These are phyloP conservation scores for Eupithecia abbreviata DNA, from an alignment of 2,888 invertebrate genomes.

Conservation along the genomic window DNA sequence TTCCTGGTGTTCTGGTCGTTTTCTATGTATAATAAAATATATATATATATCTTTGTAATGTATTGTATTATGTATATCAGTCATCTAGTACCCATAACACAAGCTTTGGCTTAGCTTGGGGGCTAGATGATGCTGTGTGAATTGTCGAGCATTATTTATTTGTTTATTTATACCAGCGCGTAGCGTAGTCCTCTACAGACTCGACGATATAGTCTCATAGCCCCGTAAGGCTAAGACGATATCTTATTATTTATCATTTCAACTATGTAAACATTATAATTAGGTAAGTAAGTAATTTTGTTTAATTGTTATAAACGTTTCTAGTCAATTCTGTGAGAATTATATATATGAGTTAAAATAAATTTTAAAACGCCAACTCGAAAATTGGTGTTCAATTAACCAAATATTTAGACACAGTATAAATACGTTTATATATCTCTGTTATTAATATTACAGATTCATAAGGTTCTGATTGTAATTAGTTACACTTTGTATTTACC, in stretches of 20 bases:
- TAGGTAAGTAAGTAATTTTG: slow-evolving; percentile 15
- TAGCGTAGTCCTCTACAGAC: background rate
- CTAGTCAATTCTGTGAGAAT: slow-evolving; percentile 35
- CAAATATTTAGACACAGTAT: slow-evolving; percentile 1
- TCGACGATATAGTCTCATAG: background rate
- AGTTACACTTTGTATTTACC: slow-evolving; percentile 10
- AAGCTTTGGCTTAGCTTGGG: too few relatives aligned
- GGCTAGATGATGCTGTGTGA: too few relatives aligned
- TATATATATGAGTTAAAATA: background rate
- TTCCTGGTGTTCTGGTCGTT: too few relatives aligned
- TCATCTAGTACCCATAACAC: too few relatives aligned
- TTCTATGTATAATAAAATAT: too few relatives aligned
- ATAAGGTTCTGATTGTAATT: slow-evolving; percentile 12
- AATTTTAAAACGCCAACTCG: background rate
- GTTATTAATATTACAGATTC: background rate
- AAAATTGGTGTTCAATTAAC: background rate
- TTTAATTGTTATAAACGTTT: slow-evolving; percentile 25
- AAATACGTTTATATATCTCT: background rate
- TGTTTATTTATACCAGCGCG: too few relatives aligned
- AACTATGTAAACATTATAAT: background rate
- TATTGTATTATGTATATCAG: too few relatives aligned
- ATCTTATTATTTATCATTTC: background rate
- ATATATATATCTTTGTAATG: too few relatives aligned
- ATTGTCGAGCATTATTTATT: too few relatives aligned
- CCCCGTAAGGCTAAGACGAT: background rate